These are phyloP conservation scores for Drosophila mulleri DNA, from an alignment of 2,888 invertebrate species.

Conservation along the genomic window DNA sequence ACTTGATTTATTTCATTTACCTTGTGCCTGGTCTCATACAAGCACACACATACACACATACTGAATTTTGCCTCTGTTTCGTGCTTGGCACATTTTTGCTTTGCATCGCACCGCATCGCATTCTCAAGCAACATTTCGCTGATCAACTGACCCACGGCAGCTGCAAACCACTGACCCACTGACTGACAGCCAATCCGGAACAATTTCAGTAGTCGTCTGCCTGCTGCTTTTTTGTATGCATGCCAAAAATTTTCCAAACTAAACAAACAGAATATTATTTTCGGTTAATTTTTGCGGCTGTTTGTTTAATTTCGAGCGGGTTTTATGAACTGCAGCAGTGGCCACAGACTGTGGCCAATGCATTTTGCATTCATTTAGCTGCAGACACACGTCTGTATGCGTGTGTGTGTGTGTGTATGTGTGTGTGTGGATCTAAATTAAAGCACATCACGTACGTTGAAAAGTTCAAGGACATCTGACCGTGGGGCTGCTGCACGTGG, in stretches of 20 bases:
- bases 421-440: not conserved
- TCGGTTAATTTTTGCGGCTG: constrained; percentile 20
- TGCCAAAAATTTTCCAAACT: constrained; percentile 10
- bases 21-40: no score
- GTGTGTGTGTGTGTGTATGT: not conserved
- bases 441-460: constrained; percentile 28
- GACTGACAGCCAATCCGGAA: constrained; percentile 16
- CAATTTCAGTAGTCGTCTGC: not conserved
- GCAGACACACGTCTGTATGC: not conserved
- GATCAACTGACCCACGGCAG: constrained; percentile 15
- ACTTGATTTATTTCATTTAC: not conserved
- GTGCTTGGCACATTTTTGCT: constrained; percentile 29
- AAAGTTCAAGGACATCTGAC: constrained; percentile 54
- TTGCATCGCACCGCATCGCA: constrained; percentile 19
- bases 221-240: constrained; percentile 11
- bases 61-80: constrained; percentile 18
- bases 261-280: constrained; percentile 25
- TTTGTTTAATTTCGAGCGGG: constrained; percentile 27
- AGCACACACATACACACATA: not conserved
- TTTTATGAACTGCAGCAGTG: constrained; percentile 37
- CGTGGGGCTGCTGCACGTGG: constrained; percentile 17
- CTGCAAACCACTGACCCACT: constrained; percentile 14
- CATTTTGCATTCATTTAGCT: constrained; percentile 14
- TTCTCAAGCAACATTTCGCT: constrained; percentile 10
- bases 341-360: constrained; percentile 22